Base-by-base conservation (phyloP, 2,888 invertebrate species). In the Thumatha senex region DNA sequence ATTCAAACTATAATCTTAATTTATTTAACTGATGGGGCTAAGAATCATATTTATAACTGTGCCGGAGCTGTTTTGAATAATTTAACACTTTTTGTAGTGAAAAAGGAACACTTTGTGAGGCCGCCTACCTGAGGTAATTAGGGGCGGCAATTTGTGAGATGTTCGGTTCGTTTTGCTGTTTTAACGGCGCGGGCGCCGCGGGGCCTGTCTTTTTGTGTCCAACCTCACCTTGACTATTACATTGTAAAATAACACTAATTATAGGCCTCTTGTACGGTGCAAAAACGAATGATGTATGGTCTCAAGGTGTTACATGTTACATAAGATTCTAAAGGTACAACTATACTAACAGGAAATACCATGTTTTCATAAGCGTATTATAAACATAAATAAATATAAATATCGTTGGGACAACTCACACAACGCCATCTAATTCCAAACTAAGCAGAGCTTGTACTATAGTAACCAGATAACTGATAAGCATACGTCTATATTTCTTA, bases 61-160 rank as follows among this genome's bases (percentile, higher is more conserved):
- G 63, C 54, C 56, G 57, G 58, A 69, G 74, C 71, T 57, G 70
- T 72, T 74, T 67, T 73, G 77, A 80, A 83, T 78, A 83, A 77
- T 74, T 81, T 82, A 78, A 71, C 84, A 81, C 84, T 74, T 79
- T 81, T 80, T 81, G 58, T 72, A 60, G 50, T 65, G 67, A 70
- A 72, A 68, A 72, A 63, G 54, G 51, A 63, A 58, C 63, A 68
- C 69, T 76, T 77, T 76, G 77, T 74, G 66, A 65, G 71, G 74
- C 80, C 76, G 80, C 79, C 80, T 84, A 84, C 84, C 84, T 83
- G 83, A 47, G 72, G 83, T 82, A 83, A 85, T 85, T 84, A 85
- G 80, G 77, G 64, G 67, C 66, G 74, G 76, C 80, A 81, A 84
- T 85, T 84, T 84, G 83, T 81, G 70, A 63, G 66, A 56, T 69